Conservation (phyloP, 2,888 invertebrate genomes). For the Fabriciana adippe region DNA sequence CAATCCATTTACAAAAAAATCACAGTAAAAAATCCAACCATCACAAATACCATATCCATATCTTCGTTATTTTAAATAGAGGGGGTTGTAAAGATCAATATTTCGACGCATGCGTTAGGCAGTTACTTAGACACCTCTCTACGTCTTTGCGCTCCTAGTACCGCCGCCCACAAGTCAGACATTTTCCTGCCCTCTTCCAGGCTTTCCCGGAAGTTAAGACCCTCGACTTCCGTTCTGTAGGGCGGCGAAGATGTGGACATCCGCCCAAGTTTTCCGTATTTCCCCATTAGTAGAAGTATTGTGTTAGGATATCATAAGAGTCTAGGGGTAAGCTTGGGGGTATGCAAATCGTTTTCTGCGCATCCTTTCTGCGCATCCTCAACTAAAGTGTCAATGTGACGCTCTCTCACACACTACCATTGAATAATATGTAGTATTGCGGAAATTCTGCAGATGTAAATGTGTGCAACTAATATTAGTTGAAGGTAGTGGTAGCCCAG, state of each 20-base stretch:
- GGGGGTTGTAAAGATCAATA: constrained; percentile 55
- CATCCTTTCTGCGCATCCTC: constrained; percentile 58
- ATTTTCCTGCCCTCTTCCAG: constrained; percentile 76
- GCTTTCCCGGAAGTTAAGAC: constrained; percentile 62
- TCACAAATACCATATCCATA: constrained; percentile 23
- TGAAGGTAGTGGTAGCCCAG: no score
- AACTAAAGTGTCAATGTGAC: neutral
- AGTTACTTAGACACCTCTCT: constrained; percentile 43
- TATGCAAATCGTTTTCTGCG: constrained; percentile 48
- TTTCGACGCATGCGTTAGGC: constrained; percentile 58
- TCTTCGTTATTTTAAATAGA: constrained; percentile 8
- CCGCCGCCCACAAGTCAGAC: constrained; percentile 77
- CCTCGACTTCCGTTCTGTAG: constrained; percentile 66
- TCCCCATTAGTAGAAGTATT: constrained; percentile 6
- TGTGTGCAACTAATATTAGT: constrained; percentile 32
- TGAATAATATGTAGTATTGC: no score
- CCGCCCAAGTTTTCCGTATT: constrained; percentile 28
- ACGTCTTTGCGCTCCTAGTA: constrained; percentile 61
- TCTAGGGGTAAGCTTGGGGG: neutral
- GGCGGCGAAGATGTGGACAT: constrained; percentile 53
- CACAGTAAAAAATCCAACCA: neutral
- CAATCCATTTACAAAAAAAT: constrained; percentile 17
- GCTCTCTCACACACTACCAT: no score
- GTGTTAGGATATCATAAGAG: neutral
- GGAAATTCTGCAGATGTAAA: neutral